Percentiles rank a stretch among this genome's conserved stretches.
phyloP scores from a whole-genome alignment of 2,888 invertebrate genomes.

The Hydrotaea diabolus region DNA sequence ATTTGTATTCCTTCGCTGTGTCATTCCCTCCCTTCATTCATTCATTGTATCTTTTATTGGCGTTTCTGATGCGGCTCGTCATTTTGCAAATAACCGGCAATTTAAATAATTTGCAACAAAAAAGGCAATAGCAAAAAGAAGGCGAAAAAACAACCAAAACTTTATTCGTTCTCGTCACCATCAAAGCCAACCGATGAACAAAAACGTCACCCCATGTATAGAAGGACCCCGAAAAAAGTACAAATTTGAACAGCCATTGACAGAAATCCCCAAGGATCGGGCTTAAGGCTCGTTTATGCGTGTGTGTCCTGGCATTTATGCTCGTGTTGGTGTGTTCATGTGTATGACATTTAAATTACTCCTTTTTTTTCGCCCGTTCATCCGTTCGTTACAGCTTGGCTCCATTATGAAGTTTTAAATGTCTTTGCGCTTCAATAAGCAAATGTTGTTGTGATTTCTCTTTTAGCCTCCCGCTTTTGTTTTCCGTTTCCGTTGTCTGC shows the following conservation, averaged over 20 bases:
- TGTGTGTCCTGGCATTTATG: not conserved
- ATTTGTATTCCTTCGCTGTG: not conserved
- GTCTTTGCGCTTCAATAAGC: constrained; percentile 73
- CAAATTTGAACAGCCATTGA: constrained; percentile 34
- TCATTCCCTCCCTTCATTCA: too few relatives aligned
- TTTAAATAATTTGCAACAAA: constrained; percentile 46
- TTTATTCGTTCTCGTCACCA: constrained; percentile 12
- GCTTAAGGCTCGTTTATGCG: constrained; percentile 14
- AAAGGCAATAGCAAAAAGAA: constrained; percentile 40
- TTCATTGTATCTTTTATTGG: constrained; percentile 7
- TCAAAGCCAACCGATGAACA: not conserved
- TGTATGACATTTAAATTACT: constrained; percentile 47
- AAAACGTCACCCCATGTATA: constrained; percentile 7
- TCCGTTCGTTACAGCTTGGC: constrained; percentile 18
- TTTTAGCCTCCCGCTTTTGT: constrained; percentile 21
- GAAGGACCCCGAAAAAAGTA: too few relatives aligned
- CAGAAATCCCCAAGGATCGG: constrained; percentile 26
- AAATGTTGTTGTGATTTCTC: constrained; percentile 68
- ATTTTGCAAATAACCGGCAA: constrained; percentile 43
- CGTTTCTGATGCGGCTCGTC: constrained; percentile 20
- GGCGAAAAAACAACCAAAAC: constrained; percentile 47
- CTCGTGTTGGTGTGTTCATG: not conserved
- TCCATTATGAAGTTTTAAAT: constrained; percentile 75
- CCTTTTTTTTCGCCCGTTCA: not conserved
- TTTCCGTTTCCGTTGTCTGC: constrained; percentile 66